phyloP scores from a whole-genome alignment of 2,797 vertebrate genomes.

The Enteromius viviparus region DNA sequence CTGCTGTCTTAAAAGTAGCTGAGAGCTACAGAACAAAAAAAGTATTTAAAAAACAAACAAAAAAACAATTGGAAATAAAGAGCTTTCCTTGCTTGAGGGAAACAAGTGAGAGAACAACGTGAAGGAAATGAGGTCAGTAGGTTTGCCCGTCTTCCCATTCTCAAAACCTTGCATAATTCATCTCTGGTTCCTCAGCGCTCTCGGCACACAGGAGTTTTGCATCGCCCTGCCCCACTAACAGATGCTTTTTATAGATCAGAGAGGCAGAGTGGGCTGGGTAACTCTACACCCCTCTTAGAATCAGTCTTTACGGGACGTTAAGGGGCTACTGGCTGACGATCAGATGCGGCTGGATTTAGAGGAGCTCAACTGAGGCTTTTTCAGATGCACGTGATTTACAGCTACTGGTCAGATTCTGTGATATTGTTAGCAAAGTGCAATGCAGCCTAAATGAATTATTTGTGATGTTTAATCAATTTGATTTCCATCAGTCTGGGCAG shows the following conservation, averaged over 20 bases:
- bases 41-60: neutral
- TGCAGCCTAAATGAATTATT: neutral
- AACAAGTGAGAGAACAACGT: neutral
- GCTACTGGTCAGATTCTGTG: neutral
- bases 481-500: neutral
- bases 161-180: constrained; percentile 76
- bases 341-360: neutral
- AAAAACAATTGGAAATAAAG: neutral
- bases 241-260: constrained; percentile 48
- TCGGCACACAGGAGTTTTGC: constrained; percentile 42
- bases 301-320: neutral
- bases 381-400: neutral
- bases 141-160: constrained; percentile 63
- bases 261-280: constrained; percentile 9
- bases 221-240: constrained; percentile 41
- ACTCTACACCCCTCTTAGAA: constrained; percentile 16
- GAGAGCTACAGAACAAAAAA: neutral
- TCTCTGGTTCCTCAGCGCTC: constrained; percentile 54
- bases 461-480: neutral
- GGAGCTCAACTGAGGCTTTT: neutral
- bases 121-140: constrained; percentile 73
- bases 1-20: neutral
- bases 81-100: constrained; percentile 27
- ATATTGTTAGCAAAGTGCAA: constrained; percentile 2
- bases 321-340: neutral